Conservation (phyloP, 1,140 invertebrate species). For the Rhyzopertha dominica region DNA sequence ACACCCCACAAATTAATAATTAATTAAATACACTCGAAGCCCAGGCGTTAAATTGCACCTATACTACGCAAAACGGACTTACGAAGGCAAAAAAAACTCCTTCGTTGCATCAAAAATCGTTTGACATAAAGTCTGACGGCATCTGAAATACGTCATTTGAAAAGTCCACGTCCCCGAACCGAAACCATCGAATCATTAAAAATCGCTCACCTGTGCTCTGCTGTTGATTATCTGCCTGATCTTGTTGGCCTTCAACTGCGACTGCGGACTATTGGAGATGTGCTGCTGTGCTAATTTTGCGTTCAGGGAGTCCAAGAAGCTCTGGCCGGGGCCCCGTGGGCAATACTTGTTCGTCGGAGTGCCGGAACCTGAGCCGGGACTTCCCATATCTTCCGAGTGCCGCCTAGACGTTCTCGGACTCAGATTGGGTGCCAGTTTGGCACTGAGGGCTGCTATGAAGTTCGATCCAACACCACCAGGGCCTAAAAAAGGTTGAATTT, state of each 20-base stretch:
- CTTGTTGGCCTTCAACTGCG: conserved; percentile 45
- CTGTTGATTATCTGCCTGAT: conserved; percentile 61
- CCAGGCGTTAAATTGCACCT: too few relatives aligned
- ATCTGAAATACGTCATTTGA: too few relatives aligned
- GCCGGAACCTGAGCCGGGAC: conserved; percentile 35
- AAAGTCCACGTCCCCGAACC: too few relatives aligned
- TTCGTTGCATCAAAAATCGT: too few relatives aligned
- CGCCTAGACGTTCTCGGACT: conserved; percentile 50
- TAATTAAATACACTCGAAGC: too few relatives aligned
- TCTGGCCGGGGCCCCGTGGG: conserved; percentile 46
- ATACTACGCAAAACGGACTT: too few relatives aligned
- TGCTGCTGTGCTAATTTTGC: conserved; percentile 65
- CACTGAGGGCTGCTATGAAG: conserved; percentile 67
- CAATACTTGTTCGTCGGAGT: conserved; percentile 28
- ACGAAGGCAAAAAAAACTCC: too few relatives aligned
- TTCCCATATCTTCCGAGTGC: conserved; percentile 43
- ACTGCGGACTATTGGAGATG: conserved; percentile 45
- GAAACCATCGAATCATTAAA: too few relatives aligned
- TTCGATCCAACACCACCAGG: conserved; percentile 54
- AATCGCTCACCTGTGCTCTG: conserved; percentile 56
- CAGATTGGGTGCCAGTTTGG: conserved; percentile 59
- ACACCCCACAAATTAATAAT: too few relatives aligned
- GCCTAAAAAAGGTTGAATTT: conserved; percentile 30
- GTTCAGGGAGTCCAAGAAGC: conserved; percentile 70
- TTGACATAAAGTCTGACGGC: too few relatives aligned